Conservation (phyloP, 1,140 invertebrate species). For the Temnothorax curvispinosus region DNA sequence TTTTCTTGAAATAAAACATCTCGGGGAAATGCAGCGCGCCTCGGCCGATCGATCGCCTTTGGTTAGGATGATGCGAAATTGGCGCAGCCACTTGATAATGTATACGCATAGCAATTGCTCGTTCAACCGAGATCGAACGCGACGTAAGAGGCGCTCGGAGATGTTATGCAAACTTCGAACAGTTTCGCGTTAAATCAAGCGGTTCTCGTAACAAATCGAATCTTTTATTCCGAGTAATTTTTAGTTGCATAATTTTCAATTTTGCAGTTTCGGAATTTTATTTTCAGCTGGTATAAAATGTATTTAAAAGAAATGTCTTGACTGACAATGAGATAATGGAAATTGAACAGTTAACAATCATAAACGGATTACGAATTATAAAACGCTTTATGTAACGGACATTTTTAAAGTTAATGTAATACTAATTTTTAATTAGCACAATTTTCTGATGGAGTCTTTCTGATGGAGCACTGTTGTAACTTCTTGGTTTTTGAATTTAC, state of each 20-base stretch:
- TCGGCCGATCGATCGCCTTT: background rate
- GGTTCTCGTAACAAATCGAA: background rate
- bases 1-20: background rate
- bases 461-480: too few relatives aligned
- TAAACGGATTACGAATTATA: background rate
- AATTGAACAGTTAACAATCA: background rate
- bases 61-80: background rate
- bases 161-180: background rate
- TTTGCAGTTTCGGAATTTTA: background rate
- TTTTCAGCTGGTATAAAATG: background rate
- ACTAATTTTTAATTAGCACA: background rate
- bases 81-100: background rate
- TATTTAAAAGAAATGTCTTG: background rate
- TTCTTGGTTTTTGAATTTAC: background rate
- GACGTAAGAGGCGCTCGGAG: background rate
- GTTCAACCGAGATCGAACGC: background rate
- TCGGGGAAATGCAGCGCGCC: background rate
- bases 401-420: background rate
- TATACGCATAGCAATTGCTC: background rate
- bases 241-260: background rate
- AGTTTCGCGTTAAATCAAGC: background rate
- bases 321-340: background rate
- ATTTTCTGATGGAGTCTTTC: background rate
- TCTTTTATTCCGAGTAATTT: background rate
- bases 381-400: background rate